Base-by-base conservation (phyloP, 2,113 vertebrate species). In the Thinocorus orbignyianus region DNA sequence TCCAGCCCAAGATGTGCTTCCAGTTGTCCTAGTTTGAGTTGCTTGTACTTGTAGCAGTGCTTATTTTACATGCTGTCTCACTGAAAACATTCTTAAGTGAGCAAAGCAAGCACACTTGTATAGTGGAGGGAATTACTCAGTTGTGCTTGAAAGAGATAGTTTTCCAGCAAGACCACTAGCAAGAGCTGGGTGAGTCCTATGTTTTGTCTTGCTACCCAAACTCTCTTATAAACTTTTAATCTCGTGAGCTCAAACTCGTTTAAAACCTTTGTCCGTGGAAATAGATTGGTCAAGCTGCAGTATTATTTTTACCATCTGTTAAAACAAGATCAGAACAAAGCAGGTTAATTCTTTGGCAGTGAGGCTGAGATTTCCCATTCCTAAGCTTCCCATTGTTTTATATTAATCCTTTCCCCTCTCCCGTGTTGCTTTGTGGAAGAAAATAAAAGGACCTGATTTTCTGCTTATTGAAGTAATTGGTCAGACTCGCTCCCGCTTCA, bases 301-400 rank as follows among this genome's bases (percentile, higher is more conserved):
- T 85, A 57, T 70, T 94, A 73, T 90, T 92, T 93, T 94, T 85
- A 58, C 92, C 93, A 96, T 95, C 93, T 96, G 95, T 92, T 93
- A 68, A 93, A 96, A 74, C 54, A 15, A 84, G 52, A 91, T 81
- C 65, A 71, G 61, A 86, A 90, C 79, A 90, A 95, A 96, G 58
- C 78, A 77, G 49, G 13, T 89, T 95, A 95, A 95, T 95, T 81
- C 84, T 69, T 82, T 92, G 74, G 91, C 78, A 80, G 54, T 11
- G 78, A 86, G 66, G 71, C 73, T 0, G 2, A 72, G 87, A 72
- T 94, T 91, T 87, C 78, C 74, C 37, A 16, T 87, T 69, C 41
- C 66, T 90, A 92, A 94, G 57, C 90, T 94, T 48, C 58, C 87
- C 25, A 41, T 76, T 97, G 73, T 81, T 94, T 95, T 95, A 81